Base-by-base conservation (phyloP, 2,888 invertebrate species). In the Allophyes oxyacanthae region DNA sequence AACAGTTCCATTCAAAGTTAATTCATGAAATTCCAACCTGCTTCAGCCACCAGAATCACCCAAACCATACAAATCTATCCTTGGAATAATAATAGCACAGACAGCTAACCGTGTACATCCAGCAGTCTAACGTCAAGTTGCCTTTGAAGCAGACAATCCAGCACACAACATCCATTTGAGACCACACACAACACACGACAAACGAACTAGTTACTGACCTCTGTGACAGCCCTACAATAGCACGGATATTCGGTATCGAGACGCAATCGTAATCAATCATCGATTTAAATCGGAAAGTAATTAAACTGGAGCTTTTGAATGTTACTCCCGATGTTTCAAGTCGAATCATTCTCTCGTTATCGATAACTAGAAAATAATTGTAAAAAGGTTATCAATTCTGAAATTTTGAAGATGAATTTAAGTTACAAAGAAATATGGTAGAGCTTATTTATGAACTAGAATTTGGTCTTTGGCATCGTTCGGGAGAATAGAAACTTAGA, bases 201-300 rank as follows among this genome's bases (percentile, higher is more conserved):
- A 14, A 41, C 37, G 8, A 32, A 48, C 13, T 14, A 30, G 42
- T 42, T 62, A 42, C n/a, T n/a, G n/a, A n/a, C 41, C 30, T 32
- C 40, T 1, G 14, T 45, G 44, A 45, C 48, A 70, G 14, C 65
- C 71, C 65, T 70, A 37, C 40, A 41, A 50, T 28, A 15, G 20
- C 2, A 41, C 59, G 46, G 68, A 30, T 49, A 15, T 20, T 53
- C 52, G 57, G 34, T 49, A 65, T 64, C 55, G 55, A 60, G 59
- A 65, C 70, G 71, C 52, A 68, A 63, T 68, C 60, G 68, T 70
- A 70, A 78, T 78, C 75, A 78, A 78, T 78, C 78, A 77, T 75
- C 62, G 62, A 65, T 69, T 75, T 65, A 60, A 75, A 78, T 78
- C 66, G 68, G 62, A 78, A 77, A 75, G 78, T 78, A 75, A 78